phyloP scores from a whole-genome alignment of 2,888 invertebrate species.

The Cordilura impudica region DNA sequence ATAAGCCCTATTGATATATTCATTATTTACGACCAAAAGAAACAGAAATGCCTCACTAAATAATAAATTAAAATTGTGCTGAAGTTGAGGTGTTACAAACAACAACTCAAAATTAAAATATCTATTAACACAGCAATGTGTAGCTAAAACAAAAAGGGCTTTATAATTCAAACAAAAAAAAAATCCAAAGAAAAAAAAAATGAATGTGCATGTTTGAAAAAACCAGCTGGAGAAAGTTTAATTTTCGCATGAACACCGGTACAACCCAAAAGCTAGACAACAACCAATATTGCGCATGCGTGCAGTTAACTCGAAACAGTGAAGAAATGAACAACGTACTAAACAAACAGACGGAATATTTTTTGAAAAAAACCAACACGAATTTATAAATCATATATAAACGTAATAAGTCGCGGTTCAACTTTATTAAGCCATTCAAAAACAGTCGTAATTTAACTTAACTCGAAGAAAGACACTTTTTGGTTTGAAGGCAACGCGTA shows the following conservation, averaged over 20 bases:
- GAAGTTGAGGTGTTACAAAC: no score
- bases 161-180: background rate
- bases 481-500: background rate
- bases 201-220: slow-evolving; percentile 33
- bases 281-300: slow-evolving; percentile 60
- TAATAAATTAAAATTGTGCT: no score
- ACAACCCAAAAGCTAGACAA: slow-evolving; percentile 22
- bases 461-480: background rate
- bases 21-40: no score
- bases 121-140: no score
- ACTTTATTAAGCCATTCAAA: slow-evolving; percentile 15
- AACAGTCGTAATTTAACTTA: background rate
- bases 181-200: background rate
- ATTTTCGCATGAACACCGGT: slow-evolving; percentile 52
- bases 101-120: no score
- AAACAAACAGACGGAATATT: slow-evolving; percentile 16
- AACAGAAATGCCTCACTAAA: no score
- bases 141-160: no score
- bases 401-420: background rate
- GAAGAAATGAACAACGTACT: slow-evolving; percentile 34
- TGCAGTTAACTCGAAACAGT: slow-evolving; percentile 55
- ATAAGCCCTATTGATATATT: no score
- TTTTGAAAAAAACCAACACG: background rate
- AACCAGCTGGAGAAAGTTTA: slow-evolving; percentile 52
- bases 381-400: background rate